phyloP scores from a whole-genome alignment of 2,888 invertebrate species.

The Xanthostigma xanthostigma region DNA sequence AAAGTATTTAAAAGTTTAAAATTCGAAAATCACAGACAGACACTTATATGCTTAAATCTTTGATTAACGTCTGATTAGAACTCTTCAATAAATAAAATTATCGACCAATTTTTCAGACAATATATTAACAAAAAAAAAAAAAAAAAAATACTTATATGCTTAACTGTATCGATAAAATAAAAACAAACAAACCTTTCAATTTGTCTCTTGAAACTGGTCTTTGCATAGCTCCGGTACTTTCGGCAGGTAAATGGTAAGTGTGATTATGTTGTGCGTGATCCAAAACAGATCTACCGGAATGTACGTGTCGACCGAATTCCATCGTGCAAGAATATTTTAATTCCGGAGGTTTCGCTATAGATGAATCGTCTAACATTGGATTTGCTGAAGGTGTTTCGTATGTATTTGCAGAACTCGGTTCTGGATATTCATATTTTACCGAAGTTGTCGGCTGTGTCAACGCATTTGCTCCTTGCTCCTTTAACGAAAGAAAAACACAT shows the following conservation, averaged over 20 bases:
- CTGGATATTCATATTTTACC: slow-evolving; percentile 43
- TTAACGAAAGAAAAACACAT: slow-evolving; percentile 4
- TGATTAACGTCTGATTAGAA: too few species aligned
- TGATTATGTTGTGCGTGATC: slow-evolving; percentile 72
- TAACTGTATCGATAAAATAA: too few species aligned
- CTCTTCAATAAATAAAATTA: too few species aligned
- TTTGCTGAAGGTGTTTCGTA: slow-evolving; percentile 17
- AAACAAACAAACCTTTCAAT: slow-evolving; percentile 31
- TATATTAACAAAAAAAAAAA: too few species aligned
- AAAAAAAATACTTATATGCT: too few species aligned
- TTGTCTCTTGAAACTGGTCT: slow-evolving; percentile 58
- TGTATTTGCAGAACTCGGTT: slow-evolving; percentile 21
- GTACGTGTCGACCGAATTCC: slow-evolving; percentile 42
- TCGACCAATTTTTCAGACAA: too few species aligned
- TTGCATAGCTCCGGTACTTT: slow-evolving; percentile 44
- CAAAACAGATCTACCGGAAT: slow-evolving; percentile 31
- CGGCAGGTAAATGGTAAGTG: slow-evolving; percentile 66
- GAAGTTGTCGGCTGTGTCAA: slow-evolving; percentile 22
- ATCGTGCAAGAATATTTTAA: slow-evolving; percentile 54
- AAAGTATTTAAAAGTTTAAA: too few species aligned
- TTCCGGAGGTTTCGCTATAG: slow-evolving; percentile 37
- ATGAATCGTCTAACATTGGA: slow-evolving; percentile 18
- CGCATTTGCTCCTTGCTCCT: slow-evolving; percentile 21
- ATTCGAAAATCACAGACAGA: too few species aligned
- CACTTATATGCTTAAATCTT: too few species aligned